A percentile compares a stretch with the other conserved stretches of the same genome.
These are phyloP conservation scores for Clepsis dumicolana DNA, from an alignment of 2,888 invertebrate species.

Conservation along the genomic window DNA sequence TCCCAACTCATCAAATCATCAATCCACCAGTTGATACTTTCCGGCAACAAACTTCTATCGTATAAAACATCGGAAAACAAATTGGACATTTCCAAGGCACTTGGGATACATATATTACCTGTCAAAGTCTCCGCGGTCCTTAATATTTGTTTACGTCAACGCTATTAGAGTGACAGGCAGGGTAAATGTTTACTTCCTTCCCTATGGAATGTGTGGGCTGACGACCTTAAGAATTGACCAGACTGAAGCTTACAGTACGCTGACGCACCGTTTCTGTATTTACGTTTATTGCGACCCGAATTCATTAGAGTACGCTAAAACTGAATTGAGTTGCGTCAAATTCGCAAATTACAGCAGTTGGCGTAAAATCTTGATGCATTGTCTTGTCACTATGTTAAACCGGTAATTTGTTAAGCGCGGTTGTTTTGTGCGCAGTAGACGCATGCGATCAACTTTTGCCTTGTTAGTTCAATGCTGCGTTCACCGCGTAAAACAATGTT, in stretches of 20 bases:
- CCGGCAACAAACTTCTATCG: neutral
- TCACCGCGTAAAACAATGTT: no score
- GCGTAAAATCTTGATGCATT: no score
- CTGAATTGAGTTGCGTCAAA: no score
- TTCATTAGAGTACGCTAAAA: no score
- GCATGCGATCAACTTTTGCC: no score
- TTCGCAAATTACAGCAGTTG: no score
- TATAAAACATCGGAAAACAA: slow-evolving; percentile 19
- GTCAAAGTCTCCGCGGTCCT: slow-evolving; percentile 10
- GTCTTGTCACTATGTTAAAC: no score
- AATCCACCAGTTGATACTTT: neutral
- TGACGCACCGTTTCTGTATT: no score
- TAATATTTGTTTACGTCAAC: slow-evolving; percentile 11
- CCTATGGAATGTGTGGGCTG: neutral
- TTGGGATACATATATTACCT: slow-evolving; percentile 11
- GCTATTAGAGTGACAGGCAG: neutral
- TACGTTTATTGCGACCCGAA: no score
- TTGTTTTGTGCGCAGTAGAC: no score
- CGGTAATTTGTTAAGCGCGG: no score
- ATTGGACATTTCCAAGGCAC: slow-evolving; percentile 4
- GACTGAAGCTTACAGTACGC: neutral
- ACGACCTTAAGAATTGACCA: neutral
- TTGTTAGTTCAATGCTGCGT: no score
- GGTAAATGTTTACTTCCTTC: slow-evolving; percentile 7
- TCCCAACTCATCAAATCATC: neutral